These are phyloP conservation scores for Eutrigla gurnardus DNA, from an alignment of 2,797 vertebrate genomes.

Conservation along the genomic window DNA sequence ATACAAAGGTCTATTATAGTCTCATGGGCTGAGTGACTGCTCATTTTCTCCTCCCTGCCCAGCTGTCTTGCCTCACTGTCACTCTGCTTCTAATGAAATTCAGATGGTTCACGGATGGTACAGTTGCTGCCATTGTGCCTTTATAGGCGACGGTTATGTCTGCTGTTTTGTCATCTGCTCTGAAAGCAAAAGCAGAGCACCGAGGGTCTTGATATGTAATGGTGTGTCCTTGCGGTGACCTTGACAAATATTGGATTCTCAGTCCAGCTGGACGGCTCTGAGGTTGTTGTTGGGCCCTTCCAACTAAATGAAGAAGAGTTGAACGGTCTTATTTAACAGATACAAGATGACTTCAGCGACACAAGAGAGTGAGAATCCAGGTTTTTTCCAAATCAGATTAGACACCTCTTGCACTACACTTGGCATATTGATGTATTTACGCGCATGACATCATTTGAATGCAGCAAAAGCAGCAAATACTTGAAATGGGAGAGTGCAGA, in stretches of 20 bases:
- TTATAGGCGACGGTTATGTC: constrained; percentile 28
- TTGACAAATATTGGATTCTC: constrained; percentile 55
- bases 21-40: constrained; percentile 72
- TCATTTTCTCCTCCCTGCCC: constrained; percentile 70
- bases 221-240: constrained; percentile 66
- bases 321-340: constrained; percentile 30
- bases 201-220: constrained; percentile 26
- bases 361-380: not conserved
- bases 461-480: not conserved
- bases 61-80: constrained; percentile 74
- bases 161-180: constrained; percentile 63
- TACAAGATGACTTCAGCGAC: constrained; percentile 8
- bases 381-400: not conserved
- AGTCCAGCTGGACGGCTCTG: constrained; percentile 40
- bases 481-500: not conserved
- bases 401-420: not conserved
- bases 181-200: constrained; percentile 50
- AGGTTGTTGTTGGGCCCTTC: constrained; percentile 19
- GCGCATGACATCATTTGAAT: not conserved
- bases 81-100: constrained; percentile 75
- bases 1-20: constrained; percentile 78
- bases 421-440: not conserved
- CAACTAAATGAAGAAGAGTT: constrained; percentile 56
- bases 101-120: constrained; percentile 56
- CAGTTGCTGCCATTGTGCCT: constrained; percentile 71